Conservation (phyloP, 2,888 invertebrate species). For the Hecatera dysodea region DNA sequence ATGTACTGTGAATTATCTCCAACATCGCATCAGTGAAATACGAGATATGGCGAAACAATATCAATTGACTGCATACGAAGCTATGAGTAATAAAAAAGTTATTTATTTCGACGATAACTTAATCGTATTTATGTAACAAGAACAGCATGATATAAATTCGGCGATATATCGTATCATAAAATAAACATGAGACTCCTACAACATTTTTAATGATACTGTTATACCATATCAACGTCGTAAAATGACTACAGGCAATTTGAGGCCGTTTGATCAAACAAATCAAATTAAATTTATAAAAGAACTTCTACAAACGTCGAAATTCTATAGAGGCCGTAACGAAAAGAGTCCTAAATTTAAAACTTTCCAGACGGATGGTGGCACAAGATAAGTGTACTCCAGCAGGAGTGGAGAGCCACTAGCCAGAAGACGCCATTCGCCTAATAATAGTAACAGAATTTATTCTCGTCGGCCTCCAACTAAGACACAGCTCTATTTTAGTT, state of each 20-base stretch:
- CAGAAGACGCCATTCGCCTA: constrained; percentile 76
- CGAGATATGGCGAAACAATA: constrained; percentile 52
- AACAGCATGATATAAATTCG: constrained; percentile 16
- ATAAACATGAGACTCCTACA: constrained; percentile 20
- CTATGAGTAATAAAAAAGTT: constrained; percentile 31
- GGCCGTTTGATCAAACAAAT: background rate
- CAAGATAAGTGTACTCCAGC: constrained; percentile 58
- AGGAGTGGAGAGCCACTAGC: constrained; percentile 61
- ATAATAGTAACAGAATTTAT: constrained; percentile 82
- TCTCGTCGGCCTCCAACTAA: constrained; percentile 86
- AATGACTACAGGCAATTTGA: background rate
- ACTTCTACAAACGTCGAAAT: constrained; percentile 36
- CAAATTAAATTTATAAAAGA: constrained; percentile 11
- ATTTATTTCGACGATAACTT: constrained; percentile 46
- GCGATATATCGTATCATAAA: constrained; percentile 10
- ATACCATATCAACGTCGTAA: background rate
- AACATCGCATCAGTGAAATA: constrained; percentile 49
- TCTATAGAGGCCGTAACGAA: constrained; percentile 36
- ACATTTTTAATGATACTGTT: background rate
- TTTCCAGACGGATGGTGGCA: constrained; percentile 57
- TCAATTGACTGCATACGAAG: constrained; percentile 38
- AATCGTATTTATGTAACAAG: constrained; percentile 25
- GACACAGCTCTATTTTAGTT: constrained; percentile 82
- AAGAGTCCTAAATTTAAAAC: constrained; percentile 53
- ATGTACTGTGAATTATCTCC: constrained; percentile 56